phyloP scores from a whole-genome alignment of 2,888 invertebrate genomes.

The Epinotia brunnichana region DNA sequence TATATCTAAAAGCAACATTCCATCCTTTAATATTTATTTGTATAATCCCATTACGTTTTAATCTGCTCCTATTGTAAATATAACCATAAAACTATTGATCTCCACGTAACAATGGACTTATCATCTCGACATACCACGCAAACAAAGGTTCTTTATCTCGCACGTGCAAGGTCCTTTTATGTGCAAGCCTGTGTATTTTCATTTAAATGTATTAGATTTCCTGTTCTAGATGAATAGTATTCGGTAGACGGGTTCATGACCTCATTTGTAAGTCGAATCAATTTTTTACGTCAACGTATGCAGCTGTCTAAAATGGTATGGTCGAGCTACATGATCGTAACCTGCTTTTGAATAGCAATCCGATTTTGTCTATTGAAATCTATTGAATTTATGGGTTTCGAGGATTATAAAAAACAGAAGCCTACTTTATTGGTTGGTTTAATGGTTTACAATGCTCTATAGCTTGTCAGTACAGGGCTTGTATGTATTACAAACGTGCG shows the following conservation, averaged over 20 bases:
- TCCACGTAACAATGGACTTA: conserved; percentile 19
- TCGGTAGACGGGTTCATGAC: conserved; percentile 39
- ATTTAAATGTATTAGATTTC: conserved; percentile 33
- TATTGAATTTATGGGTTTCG: neutral
- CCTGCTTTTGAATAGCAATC: conserved; percentile 10
- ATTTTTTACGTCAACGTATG: conserved; percentile 13
- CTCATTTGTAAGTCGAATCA: conserved; percentile 33
- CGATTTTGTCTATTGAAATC: conserved; percentile 7
- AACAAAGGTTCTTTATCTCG: conserved; percentile 31
- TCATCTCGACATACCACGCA: conserved; percentile 18
- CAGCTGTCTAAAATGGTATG: conserved; percentile 25
- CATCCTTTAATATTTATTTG: neutral
- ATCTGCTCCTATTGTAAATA: conserved; percentile 12
- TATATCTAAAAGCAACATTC: neutral
- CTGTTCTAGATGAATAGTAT: conserved; percentile 37
- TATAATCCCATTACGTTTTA: too few species aligned
- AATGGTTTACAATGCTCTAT: neutral
- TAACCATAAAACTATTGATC: conserved; percentile 8
- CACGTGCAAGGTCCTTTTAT: conserved; percentile 39
- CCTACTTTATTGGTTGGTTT: too few species aligned
- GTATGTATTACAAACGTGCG: neutral
- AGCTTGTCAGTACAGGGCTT: neutral
- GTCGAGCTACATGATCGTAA: conserved; percentile 2
- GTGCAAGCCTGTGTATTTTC: conserved; percentile 17
- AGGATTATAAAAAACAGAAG: conserved; percentile 3